Conservation (phyloP, 2,888 invertebrate genomes). For the Rapana venosa region DNA sequence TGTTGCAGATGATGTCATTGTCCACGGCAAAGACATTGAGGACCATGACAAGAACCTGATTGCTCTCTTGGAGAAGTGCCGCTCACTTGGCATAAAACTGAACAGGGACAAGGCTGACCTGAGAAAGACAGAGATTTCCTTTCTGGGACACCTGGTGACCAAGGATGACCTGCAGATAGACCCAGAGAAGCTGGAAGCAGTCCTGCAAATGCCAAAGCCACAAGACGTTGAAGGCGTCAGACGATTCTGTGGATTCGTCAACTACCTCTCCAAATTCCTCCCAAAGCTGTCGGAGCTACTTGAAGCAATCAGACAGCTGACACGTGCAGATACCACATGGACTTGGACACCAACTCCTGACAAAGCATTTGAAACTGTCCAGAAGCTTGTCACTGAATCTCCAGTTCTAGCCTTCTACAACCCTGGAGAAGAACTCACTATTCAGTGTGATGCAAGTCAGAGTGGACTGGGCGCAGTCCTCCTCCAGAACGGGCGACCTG, state of each 20-base stretch:
- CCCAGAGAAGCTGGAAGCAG: constrained; percentile 48
- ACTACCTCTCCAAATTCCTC: constrained; percentile 53
- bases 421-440: constrained; percentile 44
- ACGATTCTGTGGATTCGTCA: constrained; percentile 48
- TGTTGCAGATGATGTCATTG: constrained; percentile 52
- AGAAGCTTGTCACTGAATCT: constrained; percentile 43
- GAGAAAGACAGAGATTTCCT: constrained; percentile 39
- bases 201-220: constrained; percentile 49
- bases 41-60: constrained; percentile 51
- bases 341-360: constrained; percentile 48
- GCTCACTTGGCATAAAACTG: constrained; percentile 38
- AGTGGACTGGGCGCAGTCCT: constrained; percentile 55
- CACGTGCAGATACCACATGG: constrained; percentile 38
- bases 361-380: constrained; percentile 47
- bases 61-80: constrained; percentile 43
- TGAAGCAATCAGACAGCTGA: constrained; percentile 26
- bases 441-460: constrained; percentile 51
- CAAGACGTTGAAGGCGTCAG: constrained; percentile 47
- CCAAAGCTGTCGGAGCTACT: constrained; percentile 46
- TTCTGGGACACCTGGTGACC: constrained; percentile 46
- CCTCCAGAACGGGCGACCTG: constrained; percentile 51
- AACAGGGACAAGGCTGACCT: constrained; percentile 46
- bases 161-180: constrained; percentile 47
- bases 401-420: constrained; percentile 42
- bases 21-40: constrained; percentile 46